Percentiles rank a stretch among this genome's conserved stretches.
Evolutionary conservation across 1,140 invertebrate species (phyloP).

Genomic region (Hyles euphorbiae): DNA sequence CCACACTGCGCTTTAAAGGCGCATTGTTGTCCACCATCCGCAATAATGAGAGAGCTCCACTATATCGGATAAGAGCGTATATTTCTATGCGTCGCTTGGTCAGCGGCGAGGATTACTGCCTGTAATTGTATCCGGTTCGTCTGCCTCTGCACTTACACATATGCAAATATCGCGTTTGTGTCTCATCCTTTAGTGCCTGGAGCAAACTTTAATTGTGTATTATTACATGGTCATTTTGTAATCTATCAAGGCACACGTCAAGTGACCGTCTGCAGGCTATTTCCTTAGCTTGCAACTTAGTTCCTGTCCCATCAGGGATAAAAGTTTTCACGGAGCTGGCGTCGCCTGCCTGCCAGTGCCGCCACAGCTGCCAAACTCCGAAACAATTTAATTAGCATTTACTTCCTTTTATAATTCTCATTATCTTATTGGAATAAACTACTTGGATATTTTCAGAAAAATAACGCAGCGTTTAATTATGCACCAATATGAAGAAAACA

Average conservation of each 20-base stretch:
- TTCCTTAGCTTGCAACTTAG: conserved; percentile 35
- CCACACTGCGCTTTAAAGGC: conserved; percentile 17
- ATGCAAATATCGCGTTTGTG: conserved; percentile 12
- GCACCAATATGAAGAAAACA: no score
- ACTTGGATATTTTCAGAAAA: no score
- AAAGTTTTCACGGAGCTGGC: conserved; percentile 43
- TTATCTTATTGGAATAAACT: no score
- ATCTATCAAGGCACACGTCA: conserved; percentile 29
- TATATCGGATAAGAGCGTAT: conserved; percentile 58
- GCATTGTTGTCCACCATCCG: conserved; percentile 40
- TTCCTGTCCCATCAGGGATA: conserved; percentile 36
- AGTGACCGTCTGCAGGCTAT: conserved; percentile 25
- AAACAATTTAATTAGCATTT: conserved; percentile 22
- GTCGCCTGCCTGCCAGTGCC: conserved; percentile 34
- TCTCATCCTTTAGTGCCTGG: no score
- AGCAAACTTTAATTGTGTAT: no score
- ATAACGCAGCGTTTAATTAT: no score
- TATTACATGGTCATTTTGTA: conserved; percentile 6
- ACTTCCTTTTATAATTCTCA: background rate
- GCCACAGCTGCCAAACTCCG: conserved; percentile 48
- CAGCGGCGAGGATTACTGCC: conserved; percentile 45
- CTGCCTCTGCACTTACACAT: conserved; percentile 22
- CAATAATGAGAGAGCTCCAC: conserved; percentile 63
- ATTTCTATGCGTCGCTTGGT: conserved; percentile 42
- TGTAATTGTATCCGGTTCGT: conserved; percentile 66